Base-by-base conservation (phyloP, 2,797 vertebrate genomes). In the Neoniphon sammara region DNA sequence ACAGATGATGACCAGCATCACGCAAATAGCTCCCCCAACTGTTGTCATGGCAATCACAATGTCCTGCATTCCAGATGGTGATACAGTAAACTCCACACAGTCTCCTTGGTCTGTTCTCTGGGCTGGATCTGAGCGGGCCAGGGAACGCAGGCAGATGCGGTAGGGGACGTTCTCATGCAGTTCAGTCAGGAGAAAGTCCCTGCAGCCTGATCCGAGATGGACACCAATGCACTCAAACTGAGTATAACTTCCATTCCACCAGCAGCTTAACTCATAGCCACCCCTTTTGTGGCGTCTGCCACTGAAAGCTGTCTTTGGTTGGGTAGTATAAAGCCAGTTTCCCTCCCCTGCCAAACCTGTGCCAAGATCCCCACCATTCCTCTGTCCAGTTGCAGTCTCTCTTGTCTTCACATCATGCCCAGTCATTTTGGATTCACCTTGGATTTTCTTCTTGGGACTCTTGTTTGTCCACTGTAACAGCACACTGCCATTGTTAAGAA, bases 1-100 rank as follows among this genome's bases (percentile, higher is more conserved):
- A 88, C 98, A 99, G 86, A 99, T 99, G 91, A 98, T 96, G 87
- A 99, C 98, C 85, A 99, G 95, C 98, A 98, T 99, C 91, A 99
- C 97, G 76, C 98, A 99, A 89, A 99, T 98, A 78, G 97, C 96
- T 55, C 97, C 98, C 64, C 98, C 98, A 81, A 99, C 97, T 1
- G 97, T 97, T 64, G 97, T 98, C 97, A 99, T 98, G 91, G 98
- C 98, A 42, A 99, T 95, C 15, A 98, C 98, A 81, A 99, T 97
- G 82, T 98, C 96, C 90, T 95, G 96, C 97, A 97, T 96, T 89
- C 96, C 96, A 5, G 95, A 94, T 0, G 96, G 94, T 20, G 96
- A 92, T 55, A 97, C 91, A 21, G 91, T 94, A 76, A 99, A 99
- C 90, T 98, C 96, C 71, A 98, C 95, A 81, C 98, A 99, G 76